Base-by-base conservation (phyloP, 2,888 invertebrate species). In the Patella pellucida region DNA sequence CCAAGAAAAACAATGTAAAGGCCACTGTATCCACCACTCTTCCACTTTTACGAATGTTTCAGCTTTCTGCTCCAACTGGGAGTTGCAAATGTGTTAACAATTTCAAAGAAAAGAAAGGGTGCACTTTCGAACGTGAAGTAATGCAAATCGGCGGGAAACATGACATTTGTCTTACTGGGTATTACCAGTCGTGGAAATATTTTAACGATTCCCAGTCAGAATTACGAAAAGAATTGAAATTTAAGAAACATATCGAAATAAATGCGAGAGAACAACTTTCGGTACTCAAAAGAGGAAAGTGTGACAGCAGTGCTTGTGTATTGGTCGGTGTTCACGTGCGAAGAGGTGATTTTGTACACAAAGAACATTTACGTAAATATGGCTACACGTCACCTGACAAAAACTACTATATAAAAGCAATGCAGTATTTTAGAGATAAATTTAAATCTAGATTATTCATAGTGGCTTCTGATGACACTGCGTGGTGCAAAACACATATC, bases 141-240 rank as follows among this genome's bases (percentile, higher is more conserved):
- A 41, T 72, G 67, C 14, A 76, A 12, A 62, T 76, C 2, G 76
- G 73, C 3, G 31, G 27, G 50, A 50, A 54, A 15, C 41, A 14
- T 50, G 73, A 54, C 73, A 51, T 72, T 50, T 52, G 27, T 3
- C 72, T 73, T 1, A 27, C 56, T 15, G 76, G 78, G n/a, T 81
- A 81, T 71, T 70, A 76, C 16, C 81, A 81, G 68, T 78, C 78
- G 2, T 81, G 81, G 81, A 79, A 77, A 70, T 81, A 81, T 68
- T 79, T 81, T 52, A 27, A 68, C 15, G 50, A 74, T 52, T 67
- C 69, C 14, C 71, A 77, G 51, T 12, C 50, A 7, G 70, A 76
- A 54, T 31, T 79, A 15, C 27, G 78, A 68, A 69, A 76, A 50
- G 62, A 77, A 56, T 79, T 81, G 68, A 69, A 12, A 68, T 81